Evolutionary conservation across 1,140 invertebrate genomes (phyloP).

Genomic region (Cydia amplana): DNA sequence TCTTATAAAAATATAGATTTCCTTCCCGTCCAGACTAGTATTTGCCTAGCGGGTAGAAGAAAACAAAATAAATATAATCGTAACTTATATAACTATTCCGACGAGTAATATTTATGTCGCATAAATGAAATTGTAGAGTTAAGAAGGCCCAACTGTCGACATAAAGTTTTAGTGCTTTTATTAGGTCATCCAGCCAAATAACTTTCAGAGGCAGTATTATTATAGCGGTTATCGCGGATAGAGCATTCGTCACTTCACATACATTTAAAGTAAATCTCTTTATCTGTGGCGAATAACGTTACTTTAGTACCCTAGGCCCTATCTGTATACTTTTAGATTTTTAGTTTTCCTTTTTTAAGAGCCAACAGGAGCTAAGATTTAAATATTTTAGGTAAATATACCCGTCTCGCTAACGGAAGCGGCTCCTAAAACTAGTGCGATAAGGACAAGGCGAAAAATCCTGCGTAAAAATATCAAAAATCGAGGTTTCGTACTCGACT

Average conservation of each 20-base stretch:
- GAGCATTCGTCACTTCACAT: not conserved
- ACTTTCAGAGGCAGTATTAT: not conserved
- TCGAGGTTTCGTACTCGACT: too few species aligned
- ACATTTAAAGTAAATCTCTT: not conserved
- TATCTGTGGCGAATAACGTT: not conserved
- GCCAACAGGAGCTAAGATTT: too few species aligned
- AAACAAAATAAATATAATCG: conserved; percentile 5
- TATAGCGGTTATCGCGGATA: not conserved
- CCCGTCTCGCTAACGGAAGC: too few species aligned
- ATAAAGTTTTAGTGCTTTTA: not conserved
- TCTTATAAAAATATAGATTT: too few species aligned
- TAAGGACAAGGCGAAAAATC: too few species aligned
- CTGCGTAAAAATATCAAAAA: too few species aligned
- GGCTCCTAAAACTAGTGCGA: too few species aligned
- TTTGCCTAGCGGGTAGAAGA: not conserved
- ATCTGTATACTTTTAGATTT: too few species aligned
- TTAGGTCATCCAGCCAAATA: not conserved
- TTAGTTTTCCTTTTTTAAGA: too few species aligned
- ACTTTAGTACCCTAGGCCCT: not conserved
- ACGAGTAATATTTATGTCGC: not conserved
- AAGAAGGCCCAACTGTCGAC: not conserved
- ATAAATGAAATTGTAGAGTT: not conserved
- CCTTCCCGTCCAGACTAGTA: not conserved
- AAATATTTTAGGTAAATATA: too few species aligned
- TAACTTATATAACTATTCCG: not conserved